Conservation (phyloP, 2,113 vertebrate species). For the Rhadina sibilatrix region DNA sequence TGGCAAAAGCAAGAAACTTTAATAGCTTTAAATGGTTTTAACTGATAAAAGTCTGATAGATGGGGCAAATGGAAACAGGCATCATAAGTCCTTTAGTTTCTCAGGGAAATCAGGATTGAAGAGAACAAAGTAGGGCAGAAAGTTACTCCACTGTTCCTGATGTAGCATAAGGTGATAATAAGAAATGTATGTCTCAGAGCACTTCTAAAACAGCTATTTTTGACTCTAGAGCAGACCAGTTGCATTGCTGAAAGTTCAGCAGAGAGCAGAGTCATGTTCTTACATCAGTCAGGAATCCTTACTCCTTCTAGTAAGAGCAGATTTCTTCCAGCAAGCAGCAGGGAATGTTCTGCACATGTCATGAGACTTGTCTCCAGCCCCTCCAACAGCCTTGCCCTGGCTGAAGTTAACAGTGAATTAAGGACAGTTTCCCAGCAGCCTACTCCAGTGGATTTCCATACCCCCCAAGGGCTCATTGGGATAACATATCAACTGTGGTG, state of each 20-base stretch:
- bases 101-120: background rate
- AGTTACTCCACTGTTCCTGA: background rate
- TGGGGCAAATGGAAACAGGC: background rate
- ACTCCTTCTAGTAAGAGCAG: background rate
- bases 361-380: slow-evolving; percentile 10
- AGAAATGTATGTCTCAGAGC: background rate
- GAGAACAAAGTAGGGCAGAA: background rate
- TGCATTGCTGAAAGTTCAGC: slow-evolving; percentile 6
- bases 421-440: slow-evolving; percentile 19
- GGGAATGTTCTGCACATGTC: background rate
- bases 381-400: background rate
- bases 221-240: background rate
- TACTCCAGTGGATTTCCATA: background rate
- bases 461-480: background rate
- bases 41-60: background rate
- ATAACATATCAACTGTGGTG: background rate
- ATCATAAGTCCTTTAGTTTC: background rate
- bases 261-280: slow-evolving; percentile 47
- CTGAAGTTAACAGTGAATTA: slow-evolving; percentile 8
- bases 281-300: slow-evolving; percentile 36
- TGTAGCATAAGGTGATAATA: background rate
- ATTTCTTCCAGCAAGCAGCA: background rate
- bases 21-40: background rate
- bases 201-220: background rate
- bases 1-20: slow-evolving; percentile 13